Evolutionary conservation across 2,113 vertebrate species (phyloP), one percentile per base, ranked within the genome.

Genomic region (Thymallus thymallus): DNA sequence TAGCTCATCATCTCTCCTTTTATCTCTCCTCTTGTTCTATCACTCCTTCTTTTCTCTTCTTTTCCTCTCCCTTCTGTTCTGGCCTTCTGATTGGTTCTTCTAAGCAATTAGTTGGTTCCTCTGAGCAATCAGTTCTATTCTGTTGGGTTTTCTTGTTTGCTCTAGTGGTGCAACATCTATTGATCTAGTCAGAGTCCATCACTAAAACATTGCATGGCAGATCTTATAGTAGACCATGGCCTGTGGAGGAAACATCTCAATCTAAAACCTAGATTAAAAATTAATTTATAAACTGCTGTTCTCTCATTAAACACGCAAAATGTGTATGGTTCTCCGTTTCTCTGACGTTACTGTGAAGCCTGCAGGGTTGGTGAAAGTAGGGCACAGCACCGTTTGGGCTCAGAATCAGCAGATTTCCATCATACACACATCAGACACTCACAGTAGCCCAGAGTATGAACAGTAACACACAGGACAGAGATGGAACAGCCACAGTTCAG

Each of bases 41-140:
- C 85, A 88, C 88, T 92, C 90, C 92, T 90, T 90, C 88, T 82
- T 84, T 89, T 88, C 68, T 74, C 61, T 78, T 79, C 63, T 79
- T 77, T 76, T 76, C 80, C 23, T 64, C 76, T 82, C 64, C 63
- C 76, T 62, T 76, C 63, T 83, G 75, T 74, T 70, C 75, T 72
- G 68, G 51, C 66, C 16, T 6, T 80, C 22, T 78, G 63, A 63
- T 22, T 60, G 56, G 76, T 64, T 82, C 80, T 84, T 91, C 82
- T 83, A 72, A 86, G 86, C 87, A 91, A 81, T 74, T 2, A 70
- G 32, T 18, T 45, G 18, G 51, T 61, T 82, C 80, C 84, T 91
- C 83, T 82, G 71, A 86, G 85, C 87, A 91, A 81, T 76, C 2
- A 72, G 45, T 68, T 2, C 1, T 74, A 58, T 1, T 60, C 69